Conservation (phyloP, 1,140 invertebrate genomes). For the Octopus bimaculoides region DNA sequence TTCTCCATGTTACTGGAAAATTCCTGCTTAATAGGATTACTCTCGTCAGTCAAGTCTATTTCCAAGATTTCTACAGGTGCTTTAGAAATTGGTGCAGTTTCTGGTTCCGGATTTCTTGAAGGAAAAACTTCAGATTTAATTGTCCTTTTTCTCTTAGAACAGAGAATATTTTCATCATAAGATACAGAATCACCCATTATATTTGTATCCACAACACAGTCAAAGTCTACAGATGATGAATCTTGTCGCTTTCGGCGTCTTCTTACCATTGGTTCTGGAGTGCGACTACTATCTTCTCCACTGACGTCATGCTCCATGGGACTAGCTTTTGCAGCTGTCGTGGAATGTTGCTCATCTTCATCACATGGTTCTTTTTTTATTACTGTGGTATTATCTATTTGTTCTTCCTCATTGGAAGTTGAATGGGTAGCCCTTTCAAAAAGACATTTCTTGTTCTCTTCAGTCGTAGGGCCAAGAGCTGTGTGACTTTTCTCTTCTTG, state of each 20-base stretch:
- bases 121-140: slow-evolving; percentile 17
- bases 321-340: not conserved
- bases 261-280: not conserved
- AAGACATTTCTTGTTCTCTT: not conserved
- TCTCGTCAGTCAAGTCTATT: not conserved
- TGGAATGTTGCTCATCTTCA: not conserved
- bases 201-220: slow-evolving; percentile 22
- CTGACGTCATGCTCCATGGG: not conserved
- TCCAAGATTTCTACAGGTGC: not conserved
- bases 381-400: too few relatives aligned
- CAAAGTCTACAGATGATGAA: slow-evolving; percentile 21
- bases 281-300: not conserved
- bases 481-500: not conserved
- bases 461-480: not conserved
- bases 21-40: not conserved
- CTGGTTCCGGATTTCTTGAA: not conserved
- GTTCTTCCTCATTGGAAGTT: too few relatives aligned
- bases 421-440: too few relatives aligned
- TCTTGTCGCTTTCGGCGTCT: slow-evolving; percentile 16
- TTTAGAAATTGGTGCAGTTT: not conserved
- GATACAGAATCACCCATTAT: slow-evolving; percentile 21
- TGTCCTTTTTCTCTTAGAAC: slow-evolving; percentile 21
- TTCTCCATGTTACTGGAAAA: not conserved
- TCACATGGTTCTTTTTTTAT: not conserved
- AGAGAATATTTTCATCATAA: slow-evolving; percentile 26